Conservation (phyloP, 2,888 invertebrate genomes). For the Lypha dubia region DNA sequence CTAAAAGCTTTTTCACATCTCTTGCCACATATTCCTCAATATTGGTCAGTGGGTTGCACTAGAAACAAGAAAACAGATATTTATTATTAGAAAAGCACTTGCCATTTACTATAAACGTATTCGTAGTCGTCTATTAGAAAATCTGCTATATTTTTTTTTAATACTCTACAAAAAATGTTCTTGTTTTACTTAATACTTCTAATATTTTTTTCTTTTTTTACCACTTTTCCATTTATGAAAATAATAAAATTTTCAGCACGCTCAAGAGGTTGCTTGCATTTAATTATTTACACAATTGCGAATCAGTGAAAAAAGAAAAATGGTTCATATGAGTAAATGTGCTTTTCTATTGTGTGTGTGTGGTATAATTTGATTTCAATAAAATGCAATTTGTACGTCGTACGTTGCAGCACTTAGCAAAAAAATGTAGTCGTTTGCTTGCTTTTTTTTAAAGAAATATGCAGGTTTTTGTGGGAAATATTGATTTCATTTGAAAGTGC, state of each 20-base stretch:
- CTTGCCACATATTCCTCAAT: conserved; percentile 33
- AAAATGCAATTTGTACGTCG: conserved; percentile 34
- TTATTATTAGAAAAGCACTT: conserved; percentile 27
- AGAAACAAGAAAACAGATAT: conserved; percentile 5
- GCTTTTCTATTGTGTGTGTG: conserved; percentile 10
- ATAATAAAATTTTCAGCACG: conserved; percentile 55
- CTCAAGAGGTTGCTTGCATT: conserved; percentile 52
- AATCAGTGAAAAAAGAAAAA: conserved; percentile 32
- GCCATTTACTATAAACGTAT: background rate
- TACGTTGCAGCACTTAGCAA: background rate
- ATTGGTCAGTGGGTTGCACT: conserved; percentile 69
- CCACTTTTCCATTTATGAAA: conserved; percentile 61
- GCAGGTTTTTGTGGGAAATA: too few species aligned
- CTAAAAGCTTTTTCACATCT: background rate
- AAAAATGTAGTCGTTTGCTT: background rate
- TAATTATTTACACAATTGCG: conserved; percentile 57
- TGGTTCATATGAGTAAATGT: conserved; percentile 17
- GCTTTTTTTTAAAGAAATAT: too few species aligned
- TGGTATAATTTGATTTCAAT: conserved; percentile 50
- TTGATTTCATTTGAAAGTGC: too few species aligned
- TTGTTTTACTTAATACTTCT: conserved; percentile 29
- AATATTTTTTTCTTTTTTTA: conserved; percentile 21
- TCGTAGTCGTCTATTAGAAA: background rate
- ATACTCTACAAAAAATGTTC: conserved; percentile 34
- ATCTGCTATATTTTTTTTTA: conserved; percentile 44